phyloP scores from a whole-genome alignment of 2,888 invertebrate species.

The Drosophila setosimentum region DNA sequence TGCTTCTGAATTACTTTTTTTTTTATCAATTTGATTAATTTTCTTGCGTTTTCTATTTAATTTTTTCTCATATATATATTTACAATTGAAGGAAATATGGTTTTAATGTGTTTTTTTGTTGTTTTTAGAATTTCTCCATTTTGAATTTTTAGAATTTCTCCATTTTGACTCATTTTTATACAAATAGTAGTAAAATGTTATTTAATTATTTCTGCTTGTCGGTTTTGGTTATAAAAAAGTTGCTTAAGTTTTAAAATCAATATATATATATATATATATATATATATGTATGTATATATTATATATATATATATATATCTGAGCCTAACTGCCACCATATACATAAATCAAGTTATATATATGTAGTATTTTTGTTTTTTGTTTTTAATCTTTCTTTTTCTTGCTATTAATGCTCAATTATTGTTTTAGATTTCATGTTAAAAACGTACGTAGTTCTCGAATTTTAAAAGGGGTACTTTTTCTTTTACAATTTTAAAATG shows the following conservation, averaged over 20 bases:
- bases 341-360: conserved; percentile 44
- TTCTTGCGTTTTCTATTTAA: conserved; percentile 33
- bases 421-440: conserved; percentile 71
- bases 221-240: conserved; percentile 63
- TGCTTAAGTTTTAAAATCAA: conserved; percentile 75
- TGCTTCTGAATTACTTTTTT: conserved; percentile 67
- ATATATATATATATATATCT: conserved; percentile 42
- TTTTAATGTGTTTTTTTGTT: conserved; percentile 27
- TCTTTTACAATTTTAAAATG: conserved; percentile 36
- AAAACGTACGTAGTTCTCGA: conserved; percentile 52
- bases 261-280: conserved; percentile 48
- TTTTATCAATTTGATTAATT: conserved; percentile 43
- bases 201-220: conserved; percentile 18
- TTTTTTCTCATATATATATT: conserved; percentile 41
- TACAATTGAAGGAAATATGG: conserved; percentile 48
- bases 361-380: conserved; percentile 39
- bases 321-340: conserved; percentile 46
- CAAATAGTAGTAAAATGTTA: conserved; percentile 53
- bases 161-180: conserved; percentile 43
- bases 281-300: conserved; percentile 42
- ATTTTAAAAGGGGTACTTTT: conserved; percentile 44
- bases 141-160: conserved; percentile 38
- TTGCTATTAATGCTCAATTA: conserved; percentile 70
- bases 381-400: conserved; percentile 35
- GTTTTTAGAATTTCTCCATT: too few species aligned